Percentiles rank a stretch among this genome's conserved stretches.
Evolutionary conservation across 2,113 vertebrate species (phyloP).

Genomic region (Oreocharis arfaki): DNA sequence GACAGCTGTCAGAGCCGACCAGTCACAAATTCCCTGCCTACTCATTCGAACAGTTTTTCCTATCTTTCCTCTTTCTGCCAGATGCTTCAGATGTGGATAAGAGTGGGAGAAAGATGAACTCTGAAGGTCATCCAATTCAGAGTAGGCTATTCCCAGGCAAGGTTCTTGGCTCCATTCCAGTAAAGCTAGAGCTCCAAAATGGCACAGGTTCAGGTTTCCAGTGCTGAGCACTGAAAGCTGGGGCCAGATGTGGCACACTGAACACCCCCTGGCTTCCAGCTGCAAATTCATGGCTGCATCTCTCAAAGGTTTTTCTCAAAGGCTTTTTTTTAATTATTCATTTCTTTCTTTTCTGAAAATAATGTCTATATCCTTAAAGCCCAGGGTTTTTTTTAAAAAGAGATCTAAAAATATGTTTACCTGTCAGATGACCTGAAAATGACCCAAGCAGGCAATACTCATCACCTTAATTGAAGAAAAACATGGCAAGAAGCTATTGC

Average conservation of each 20-base stretch:
- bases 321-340: background rate
- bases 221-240: background rate
- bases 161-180: background rate
- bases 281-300: background rate
- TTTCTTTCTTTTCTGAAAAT: background rate
- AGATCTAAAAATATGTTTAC: background rate
- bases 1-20: background rate
- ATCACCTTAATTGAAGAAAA: background rate
- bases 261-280: background rate
- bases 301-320: background rate
- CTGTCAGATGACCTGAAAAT: background rate
- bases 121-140: background rate
- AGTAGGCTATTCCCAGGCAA: background rate
- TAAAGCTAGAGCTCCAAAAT: background rate
- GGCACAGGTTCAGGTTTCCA: background rate
- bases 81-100: background rate
- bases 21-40: background rate
- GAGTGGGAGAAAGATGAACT: background rate
- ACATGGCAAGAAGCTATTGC: background rate
- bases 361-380: background rate
- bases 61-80: background rate
- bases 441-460: background rate
- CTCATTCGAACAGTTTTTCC: background rate
- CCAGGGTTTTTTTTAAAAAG: accelerated
- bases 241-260: background rate